phyloP scores from a whole-genome alignment of 37 sponge, comb jelly and placozoan genomes.

The Spongilla lacustris region DNA sequence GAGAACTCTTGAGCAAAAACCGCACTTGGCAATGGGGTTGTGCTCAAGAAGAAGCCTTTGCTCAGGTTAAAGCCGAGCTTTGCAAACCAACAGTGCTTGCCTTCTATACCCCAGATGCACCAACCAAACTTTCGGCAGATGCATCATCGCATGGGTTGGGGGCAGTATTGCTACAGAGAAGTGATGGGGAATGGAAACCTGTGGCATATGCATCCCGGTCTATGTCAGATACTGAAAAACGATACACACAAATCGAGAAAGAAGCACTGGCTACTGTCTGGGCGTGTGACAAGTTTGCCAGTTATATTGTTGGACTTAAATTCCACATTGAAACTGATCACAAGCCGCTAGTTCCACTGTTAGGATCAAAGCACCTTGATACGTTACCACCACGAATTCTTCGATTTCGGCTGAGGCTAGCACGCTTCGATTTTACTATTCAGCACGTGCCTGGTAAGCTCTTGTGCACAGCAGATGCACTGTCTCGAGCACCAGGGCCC shows the following conservation, averaged over 20 bases:
- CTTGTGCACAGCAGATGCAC: constrained; percentile 47
- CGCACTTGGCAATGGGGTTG: constrained; percentile 49
- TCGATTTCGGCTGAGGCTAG: constrained; percentile 34
- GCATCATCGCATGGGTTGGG: constrained; percentile 38
- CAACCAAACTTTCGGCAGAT: constrained; percentile 49
- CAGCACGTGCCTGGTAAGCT: constrained; percentile 30
- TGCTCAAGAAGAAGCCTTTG: constrained; percentile 38
- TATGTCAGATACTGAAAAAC: constrained; percentile 37
- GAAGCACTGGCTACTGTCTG: constrained; percentile 52
- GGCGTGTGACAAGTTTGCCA: constrained; percentile 42
- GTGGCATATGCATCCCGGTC: constrained; percentile 34
- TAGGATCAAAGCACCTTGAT: constrained; percentile 32
- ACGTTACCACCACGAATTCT: constrained; percentile 26
- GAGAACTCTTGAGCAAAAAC: constrained; percentile 35
- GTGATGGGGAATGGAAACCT: constrained; percentile 11
- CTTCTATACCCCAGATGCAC: constrained; percentile 28
- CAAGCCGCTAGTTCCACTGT: constrained; percentile 53
- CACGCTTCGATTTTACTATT: constrained; percentile 22
- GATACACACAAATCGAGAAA: constrained; percentile 53
- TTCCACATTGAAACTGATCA: constrained; percentile 55
- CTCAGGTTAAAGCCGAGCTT: constrained; percentile 37
- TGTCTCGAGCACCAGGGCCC: constrained; percentile 42
- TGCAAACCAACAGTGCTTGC: constrained; percentile 40
- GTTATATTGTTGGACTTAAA: constrained; percentile 23
- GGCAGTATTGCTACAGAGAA: constrained; percentile 29